Conservation (phyloP, 1,140 invertebrate species). For the Trichogramma pretiosum region DNA sequence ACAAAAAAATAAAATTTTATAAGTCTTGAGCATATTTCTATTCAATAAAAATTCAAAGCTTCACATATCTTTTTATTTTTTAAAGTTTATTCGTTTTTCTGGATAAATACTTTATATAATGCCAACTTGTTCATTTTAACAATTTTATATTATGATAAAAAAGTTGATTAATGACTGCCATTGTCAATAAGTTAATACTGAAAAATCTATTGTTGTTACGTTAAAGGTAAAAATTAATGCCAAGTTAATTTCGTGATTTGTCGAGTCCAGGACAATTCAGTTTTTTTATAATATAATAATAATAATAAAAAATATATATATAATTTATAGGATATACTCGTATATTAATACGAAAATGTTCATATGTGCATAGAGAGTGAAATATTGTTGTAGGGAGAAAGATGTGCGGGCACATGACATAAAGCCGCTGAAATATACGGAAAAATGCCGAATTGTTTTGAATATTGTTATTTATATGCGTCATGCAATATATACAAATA, state of each 20-base stretch:
- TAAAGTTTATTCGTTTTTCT: constrained; percentile 3
- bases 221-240: constrained; percentile 5
- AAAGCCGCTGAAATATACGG: no score
- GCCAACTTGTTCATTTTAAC: constrained; percentile 8
- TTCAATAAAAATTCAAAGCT: no score
- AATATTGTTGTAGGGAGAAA: no score
- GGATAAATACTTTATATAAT: constrained; percentile 2
- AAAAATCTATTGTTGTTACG: constrained; percentile 13
- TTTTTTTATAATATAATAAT: constrained; percentile 1
- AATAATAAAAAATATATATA: no score
- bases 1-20: constrained; percentile 1
- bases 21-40: no score
- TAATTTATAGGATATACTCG: not conserved
- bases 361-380: no score
- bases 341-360: constrained; percentile 6
- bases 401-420: constrained; percentile 19
- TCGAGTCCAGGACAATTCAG: constrained; percentile 10
- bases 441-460: constrained; percentile 27
- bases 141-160: constrained; percentile 15
- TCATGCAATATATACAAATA: constrained; percentile 24
- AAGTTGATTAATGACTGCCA: constrained; percentile 14
- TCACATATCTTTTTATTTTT: constrained; percentile 6
- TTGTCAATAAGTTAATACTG: constrained; percentile 14
- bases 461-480: constrained; percentile 30
- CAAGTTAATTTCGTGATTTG: constrained; percentile 12